A percentile compares a stretch with the other conserved stretches of the same genome.
phyloP scores from a whole-genome alignment of 1,140 invertebrate species.

The Bacillus rossius region DNA sequence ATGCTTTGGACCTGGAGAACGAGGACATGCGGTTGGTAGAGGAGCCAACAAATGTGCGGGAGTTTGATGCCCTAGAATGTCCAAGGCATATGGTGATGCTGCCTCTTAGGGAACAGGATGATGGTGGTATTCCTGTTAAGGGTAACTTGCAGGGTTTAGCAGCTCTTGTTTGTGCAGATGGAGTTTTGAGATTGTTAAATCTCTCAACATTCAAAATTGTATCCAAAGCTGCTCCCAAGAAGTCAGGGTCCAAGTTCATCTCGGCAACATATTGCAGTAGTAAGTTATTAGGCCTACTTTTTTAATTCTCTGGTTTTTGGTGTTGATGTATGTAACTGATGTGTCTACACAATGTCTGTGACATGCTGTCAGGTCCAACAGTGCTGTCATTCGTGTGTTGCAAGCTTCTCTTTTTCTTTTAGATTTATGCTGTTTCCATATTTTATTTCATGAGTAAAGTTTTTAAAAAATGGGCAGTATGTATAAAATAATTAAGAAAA shows the following conservation, averaged over 20 bases:
- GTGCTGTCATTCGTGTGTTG: no score
- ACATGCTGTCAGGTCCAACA: no score
- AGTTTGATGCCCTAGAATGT: constrained; percentile 54
- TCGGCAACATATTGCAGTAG: constrained; percentile 72
- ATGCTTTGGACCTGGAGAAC: constrained; percentile 47
- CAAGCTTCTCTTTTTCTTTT: no score
- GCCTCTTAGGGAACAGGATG: constrained; percentile 47
- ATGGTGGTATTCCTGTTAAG: not conserved
- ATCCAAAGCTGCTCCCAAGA: constrained; percentile 54
- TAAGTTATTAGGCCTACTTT: no score
- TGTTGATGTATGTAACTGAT: no score
- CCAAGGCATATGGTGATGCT: constrained; percentile 62
- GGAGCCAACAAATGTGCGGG: constrained; percentile 42
- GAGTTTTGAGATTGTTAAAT: constrained; percentile 59
- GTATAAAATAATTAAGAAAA: no score
- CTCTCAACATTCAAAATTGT: constrained; percentile 56
- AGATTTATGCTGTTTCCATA: no score
- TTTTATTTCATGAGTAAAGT: no score
- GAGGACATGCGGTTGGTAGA: constrained; percentile 6
- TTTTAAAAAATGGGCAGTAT: no score
- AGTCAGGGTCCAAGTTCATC: constrained; percentile 55
- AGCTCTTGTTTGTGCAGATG: constrained; percentile 60
- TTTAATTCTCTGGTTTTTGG: no score
- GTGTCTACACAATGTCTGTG: no score
- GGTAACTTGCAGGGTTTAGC: constrained; percentile 36